Conservation (phyloP, 2,113 vertebrate genomes). For the zebrafish (Danio rerio) region DNA sequence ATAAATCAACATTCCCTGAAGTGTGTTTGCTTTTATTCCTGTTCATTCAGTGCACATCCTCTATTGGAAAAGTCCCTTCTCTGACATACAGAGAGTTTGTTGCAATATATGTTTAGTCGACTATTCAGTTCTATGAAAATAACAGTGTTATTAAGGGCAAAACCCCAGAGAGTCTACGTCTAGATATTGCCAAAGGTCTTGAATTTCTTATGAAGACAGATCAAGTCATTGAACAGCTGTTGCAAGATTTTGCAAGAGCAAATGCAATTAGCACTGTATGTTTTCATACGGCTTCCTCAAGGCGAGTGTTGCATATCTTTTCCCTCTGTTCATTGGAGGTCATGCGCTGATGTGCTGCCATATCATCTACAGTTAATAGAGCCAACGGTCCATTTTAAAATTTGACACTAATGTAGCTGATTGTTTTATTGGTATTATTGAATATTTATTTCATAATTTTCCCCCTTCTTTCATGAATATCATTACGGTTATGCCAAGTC, state of each 20-base stretch:
- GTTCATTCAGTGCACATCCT: conserved; percentile 10
- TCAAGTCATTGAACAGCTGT: conserved; percentile 36
- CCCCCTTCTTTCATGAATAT: conserved; percentile 20
- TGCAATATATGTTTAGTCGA: conserved; percentile 18
- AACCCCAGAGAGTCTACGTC: conserved; percentile 19
- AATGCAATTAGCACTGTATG: not conserved
- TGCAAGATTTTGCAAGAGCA: conserved; percentile 25
- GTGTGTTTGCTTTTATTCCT: conserved; percentile 8
- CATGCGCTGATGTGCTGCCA: not conserved
- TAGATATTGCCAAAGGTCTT: conserved; percentile 36
- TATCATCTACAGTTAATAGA: not conserved
- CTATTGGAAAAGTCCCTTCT: not conserved
- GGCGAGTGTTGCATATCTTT: not conserved
- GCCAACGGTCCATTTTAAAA: not conserved
- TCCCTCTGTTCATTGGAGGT: not conserved
- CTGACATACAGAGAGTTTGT: not conserved
- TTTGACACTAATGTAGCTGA: not conserved
- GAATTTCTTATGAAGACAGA: conserved; percentile 34
- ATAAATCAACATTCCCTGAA: conserved; percentile 5
- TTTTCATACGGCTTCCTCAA: not conserved
- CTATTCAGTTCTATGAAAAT: conserved; percentile 26
- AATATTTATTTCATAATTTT: not conserved
- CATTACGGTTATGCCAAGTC: conserved; percentile 33
- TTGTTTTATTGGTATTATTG: not conserved
- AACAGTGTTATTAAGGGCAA: conserved; percentile 42